These are phyloP conservation scores for Syngnathus typhle DNA, from an alignment of 2,113 vertebrate species.

Conservation along the genomic window DNA sequence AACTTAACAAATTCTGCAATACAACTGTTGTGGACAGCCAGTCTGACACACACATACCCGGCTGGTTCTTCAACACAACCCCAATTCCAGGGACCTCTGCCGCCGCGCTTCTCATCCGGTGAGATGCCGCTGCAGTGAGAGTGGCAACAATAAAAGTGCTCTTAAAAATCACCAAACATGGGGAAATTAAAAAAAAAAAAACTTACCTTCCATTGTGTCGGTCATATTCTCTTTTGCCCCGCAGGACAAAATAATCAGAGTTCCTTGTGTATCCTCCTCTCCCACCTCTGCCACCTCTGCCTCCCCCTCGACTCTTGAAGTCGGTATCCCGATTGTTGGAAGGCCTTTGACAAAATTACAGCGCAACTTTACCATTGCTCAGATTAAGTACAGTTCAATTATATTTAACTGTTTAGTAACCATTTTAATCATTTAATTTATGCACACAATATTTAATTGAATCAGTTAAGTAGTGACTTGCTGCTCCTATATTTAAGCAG, in stretches of 20 bases:
- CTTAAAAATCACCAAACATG: not conserved
- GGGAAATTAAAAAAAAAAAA: not conserved
- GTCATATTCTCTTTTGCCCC: slow-evolving; percentile 80
- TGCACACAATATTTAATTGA: not conserved
- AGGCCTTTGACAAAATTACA: slow-evolving; percentile 37
- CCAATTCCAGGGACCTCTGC: slow-evolving; percentile 74
- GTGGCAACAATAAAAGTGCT: not conserved
- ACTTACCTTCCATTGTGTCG: slow-evolving; percentile 76
- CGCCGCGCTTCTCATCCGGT: slow-evolving; percentile 72
- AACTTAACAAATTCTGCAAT: not conserved
- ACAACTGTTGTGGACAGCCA: not conserved
- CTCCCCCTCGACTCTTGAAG: slow-evolving; percentile 58
- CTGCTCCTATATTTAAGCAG: not conserved
- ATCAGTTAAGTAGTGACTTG: not conserved
- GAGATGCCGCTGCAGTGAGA: slow-evolving; percentile 63
- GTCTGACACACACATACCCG: slow-evolving; percentile 33
- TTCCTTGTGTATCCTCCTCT: slow-evolving; percentile 57
- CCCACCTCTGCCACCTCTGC: slow-evolving; percentile 65
- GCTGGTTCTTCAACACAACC: slow-evolving; percentile 66
- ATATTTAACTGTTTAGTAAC: not conserved
- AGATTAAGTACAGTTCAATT: not conserved
- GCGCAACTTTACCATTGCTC: not conserved
- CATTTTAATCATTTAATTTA: not conserved
- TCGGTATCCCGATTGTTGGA: slow-evolving; percentile 64
- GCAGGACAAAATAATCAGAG: slow-evolving; percentile 67